Evolutionary conservation across 64 coral and sea anemone species (phyloP).

Genomic region (Dendronephthya gigantea): DNA sequence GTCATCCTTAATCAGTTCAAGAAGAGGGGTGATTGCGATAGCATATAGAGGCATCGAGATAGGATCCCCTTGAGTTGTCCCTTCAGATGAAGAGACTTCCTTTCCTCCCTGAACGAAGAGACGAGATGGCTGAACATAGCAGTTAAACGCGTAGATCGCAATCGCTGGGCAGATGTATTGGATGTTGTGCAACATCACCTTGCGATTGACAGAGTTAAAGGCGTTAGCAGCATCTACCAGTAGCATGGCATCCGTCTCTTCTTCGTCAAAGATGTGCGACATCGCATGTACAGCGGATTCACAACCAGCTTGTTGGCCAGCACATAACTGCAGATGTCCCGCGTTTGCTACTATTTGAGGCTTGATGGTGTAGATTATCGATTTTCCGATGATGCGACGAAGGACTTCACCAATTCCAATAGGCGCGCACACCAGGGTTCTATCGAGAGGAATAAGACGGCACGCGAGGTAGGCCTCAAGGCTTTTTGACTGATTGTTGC

Average conservation of each 20-base stretch:
- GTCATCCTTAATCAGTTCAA: not conserved
- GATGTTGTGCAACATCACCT: not conserved
- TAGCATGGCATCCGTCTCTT: not conserved
- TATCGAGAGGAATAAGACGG: conserved; percentile 14
- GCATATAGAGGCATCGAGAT: not conserved
- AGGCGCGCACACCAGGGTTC: too few relatives aligned
- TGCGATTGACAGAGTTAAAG: not conserved
- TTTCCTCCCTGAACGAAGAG: not conserved
- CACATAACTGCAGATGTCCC: conserved; percentile 22
- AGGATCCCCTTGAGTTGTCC: not conserved
- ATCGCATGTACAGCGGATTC: conserved; percentile 13
- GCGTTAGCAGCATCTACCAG: too few relatives aligned
- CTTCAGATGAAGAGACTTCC: not conserved
- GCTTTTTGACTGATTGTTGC: not conserved
- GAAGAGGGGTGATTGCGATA: not conserved
- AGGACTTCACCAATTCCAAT: too few relatives aligned
- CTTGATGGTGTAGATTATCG: not conserved
- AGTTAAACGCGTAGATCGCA: not conserved
- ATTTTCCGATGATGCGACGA: not conserved
- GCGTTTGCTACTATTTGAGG: not conserved
- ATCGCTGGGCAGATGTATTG: not conserved
- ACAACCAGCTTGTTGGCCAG: conserved; percentile 17
- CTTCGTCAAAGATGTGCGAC: not conserved
- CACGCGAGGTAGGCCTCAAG: not conserved
- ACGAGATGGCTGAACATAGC: not conserved